phyloP scores from a whole-genome alignment of 1,140 invertebrate genomes.

The Atta texana region DNA sequence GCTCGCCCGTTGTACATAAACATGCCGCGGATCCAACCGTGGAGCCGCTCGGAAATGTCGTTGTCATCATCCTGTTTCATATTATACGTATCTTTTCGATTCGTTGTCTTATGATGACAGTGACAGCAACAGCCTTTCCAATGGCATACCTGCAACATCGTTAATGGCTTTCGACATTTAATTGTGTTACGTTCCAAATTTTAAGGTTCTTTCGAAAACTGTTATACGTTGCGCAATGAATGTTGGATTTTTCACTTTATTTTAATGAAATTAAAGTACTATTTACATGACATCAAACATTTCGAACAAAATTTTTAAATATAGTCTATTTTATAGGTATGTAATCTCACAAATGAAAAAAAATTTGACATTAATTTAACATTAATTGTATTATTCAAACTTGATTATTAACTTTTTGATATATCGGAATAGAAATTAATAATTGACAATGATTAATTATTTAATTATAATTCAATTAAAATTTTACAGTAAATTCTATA shows the following conservation, averaged over 20 bases:
- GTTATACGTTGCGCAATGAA: slow-evolving; percentile 39
- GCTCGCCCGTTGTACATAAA: slow-evolving; percentile 77
- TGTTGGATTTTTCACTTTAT: slow-evolving; percentile 48
- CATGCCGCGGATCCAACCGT: slow-evolving; percentile 40
- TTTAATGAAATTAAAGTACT: slow-evolving; percentile 13
- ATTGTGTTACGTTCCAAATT: slow-evolving; percentile 47
- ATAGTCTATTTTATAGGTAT: background rate
- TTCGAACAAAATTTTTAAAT: background rate
- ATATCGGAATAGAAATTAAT: background rate
- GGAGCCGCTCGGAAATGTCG: slow-evolving; percentile 17
- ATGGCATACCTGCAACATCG: slow-evolving; percentile 30
- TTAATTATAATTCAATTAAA: slow-evolving; percentile 3
- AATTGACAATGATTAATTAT: background rate
- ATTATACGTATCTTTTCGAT: slow-evolving; percentile 30
- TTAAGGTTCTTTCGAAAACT: slow-evolving; percentile 18
- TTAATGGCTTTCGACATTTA: slow-evolving; percentile 48
- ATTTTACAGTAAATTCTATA: background rate
- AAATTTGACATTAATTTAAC: background rate
- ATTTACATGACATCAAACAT: background rate
- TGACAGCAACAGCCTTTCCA: slow-evolving; percentile 10
- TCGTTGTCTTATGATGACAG: background rate
- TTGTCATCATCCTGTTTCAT: slow-evolving; percentile 9
- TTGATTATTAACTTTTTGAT: background rate
- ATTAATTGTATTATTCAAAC: slow-evolving; percentile 5
- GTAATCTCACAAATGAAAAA: background rate